Percentiles rank a stretch among this genome's conserved stretches.
Conservation (phyloP, 37 sponge, comb jelly and placozoan species). For the Halisarca cf. caerulea region DNA sequence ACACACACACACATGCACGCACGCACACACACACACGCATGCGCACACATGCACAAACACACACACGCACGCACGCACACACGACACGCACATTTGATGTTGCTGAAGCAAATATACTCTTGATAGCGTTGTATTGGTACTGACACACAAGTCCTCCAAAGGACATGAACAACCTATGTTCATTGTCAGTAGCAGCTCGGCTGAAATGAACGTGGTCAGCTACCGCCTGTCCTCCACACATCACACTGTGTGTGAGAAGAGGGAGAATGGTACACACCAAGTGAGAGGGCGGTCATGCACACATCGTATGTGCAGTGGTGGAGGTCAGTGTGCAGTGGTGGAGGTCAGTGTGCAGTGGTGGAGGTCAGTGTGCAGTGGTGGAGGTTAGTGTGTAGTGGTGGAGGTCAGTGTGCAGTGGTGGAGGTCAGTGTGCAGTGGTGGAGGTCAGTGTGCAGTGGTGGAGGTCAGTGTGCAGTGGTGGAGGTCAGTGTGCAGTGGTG, state of each 20-base stretch:
- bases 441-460: too few species aligned
- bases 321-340: too few species aligned
- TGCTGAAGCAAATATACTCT: background rate
- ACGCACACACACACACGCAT: background rate
- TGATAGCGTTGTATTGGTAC: background rate
- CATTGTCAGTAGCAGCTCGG: background rate
- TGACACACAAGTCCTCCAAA: background rate
- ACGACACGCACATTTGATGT: too few species aligned
- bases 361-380: too few species aligned
- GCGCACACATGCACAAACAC: constrained; percentile 11
- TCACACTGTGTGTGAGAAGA: background rate
- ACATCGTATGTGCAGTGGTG: too few species aligned
- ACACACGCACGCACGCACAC: background rate
- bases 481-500: too few species aligned
- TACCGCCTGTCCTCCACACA: background rate
- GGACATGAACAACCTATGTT: background rate
- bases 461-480: too few species aligned
- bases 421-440: too few species aligned
- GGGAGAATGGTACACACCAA: background rate
- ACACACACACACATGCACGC: background rate
- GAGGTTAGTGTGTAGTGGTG: too few species aligned
- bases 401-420: too few species aligned
- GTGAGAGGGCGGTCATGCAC: too few species aligned
- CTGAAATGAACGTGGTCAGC: constrained; percentile 11
- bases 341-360: too few species aligned